Conservation (phyloP, 2,888 invertebrate genomes). For the Parascotia fuliginaria region DNA sequence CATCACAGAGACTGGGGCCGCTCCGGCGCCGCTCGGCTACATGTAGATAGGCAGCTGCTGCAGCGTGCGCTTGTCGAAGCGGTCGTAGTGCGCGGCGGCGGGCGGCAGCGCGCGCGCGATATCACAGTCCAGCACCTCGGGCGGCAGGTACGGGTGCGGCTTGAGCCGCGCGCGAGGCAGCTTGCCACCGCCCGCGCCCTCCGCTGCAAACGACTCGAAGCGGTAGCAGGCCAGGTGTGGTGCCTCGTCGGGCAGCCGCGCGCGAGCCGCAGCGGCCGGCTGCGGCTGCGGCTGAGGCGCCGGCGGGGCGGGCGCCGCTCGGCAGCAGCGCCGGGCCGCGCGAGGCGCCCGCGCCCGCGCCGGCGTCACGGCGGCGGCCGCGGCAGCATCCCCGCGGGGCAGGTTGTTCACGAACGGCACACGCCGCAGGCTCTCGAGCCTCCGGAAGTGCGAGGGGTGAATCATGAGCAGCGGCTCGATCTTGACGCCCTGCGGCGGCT, state of each 20-base stretch:
- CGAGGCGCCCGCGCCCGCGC: constrained; percentile 50
- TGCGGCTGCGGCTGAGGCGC: constrained; percentile 58
- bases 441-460: constrained; percentile 95
- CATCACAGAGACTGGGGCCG: constrained; percentile 72
- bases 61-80: constrained; percentile 82
- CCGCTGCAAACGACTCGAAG: constrained; percentile 59
- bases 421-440: constrained; percentile 93
- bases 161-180: constrained; percentile 59
- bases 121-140: constrained; percentile 75
- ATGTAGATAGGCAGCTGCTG: constrained; percentile 84
- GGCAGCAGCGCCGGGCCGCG: constrained; percentile 56
- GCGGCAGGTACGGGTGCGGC: constrained; percentile 67
- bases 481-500: constrained; percentile 93
- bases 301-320: constrained; percentile 52
- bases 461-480: constrained; percentile 95
- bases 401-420: constrained; percentile 94
- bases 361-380: constrained; percentile 59
- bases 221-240: constrained; percentile 57
- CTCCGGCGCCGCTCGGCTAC: constrained; percentile 66
- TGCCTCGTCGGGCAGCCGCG: constrained; percentile 46
- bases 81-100: constrained; percentile 72
- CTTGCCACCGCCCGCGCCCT: constrained; percentile 58
- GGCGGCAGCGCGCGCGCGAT: constrained; percentile 74
- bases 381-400: constrained; percentile 85
- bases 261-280: constrained; percentile 53